Conservation (phyloP, 2,113 vertebrate genomes). For the Apteryx mantelli region DNA sequence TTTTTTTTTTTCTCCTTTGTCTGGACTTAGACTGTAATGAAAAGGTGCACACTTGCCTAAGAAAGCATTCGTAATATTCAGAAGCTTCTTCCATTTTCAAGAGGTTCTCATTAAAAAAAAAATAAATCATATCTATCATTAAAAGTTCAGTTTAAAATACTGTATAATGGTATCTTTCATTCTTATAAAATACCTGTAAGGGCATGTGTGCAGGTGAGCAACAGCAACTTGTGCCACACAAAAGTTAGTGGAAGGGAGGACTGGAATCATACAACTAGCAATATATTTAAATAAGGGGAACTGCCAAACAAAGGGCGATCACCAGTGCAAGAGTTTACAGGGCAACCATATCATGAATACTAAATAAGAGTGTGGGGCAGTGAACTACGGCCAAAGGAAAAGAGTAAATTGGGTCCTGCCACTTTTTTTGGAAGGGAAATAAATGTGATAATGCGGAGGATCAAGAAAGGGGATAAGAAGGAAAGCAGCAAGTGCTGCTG, state of each 20-base stretch:
- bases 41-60: background rate
- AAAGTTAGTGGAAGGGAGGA: background rate
- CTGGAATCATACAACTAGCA: background rate
- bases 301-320: background rate
- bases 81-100: background rate
- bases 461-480: background rate
- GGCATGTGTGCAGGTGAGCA: background rate
- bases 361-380: background rate
- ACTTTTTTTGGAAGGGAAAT: background rate
- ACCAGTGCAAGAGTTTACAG: background rate
- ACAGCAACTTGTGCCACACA: background rate
- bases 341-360: background rate
- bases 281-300: background rate
- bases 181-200: background rate
- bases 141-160: background rate
- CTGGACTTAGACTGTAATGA: background rate
- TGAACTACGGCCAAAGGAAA: background rate
- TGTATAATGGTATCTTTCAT: background rate
- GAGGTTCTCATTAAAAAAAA: too few species aligned
- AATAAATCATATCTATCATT: too few species aligned
- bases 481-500: background rate
- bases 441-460: background rate
- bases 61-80: background rate
- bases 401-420: accelerated
- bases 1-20: background rate